Percentiles rank a stretch among this genome's conserved stretches.
phyloP scores from a whole-genome alignment of 2,797 vertebrate genomes.

The Octomys mimax region DNA sequence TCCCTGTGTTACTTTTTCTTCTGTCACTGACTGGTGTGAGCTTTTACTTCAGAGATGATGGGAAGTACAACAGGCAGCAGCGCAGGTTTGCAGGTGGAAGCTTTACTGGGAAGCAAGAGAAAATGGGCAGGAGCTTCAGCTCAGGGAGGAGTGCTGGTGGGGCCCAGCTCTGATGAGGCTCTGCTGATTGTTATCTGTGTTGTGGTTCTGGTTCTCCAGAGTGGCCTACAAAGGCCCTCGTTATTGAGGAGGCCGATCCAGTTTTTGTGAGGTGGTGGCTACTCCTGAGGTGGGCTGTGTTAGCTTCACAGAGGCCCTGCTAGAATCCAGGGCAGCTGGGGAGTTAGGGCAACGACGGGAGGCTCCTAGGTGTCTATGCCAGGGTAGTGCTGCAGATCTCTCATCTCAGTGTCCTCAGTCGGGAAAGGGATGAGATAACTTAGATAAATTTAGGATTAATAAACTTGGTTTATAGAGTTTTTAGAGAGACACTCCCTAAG shows the following conservation, averaged over 20 bases:
- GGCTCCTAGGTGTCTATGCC: background rate
- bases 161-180: background rate
- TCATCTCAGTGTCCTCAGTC: background rate
- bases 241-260: background rate
- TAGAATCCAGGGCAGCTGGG: background rate
- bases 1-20: slow-evolving; percentile 7
- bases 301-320: background rate
- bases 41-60: background rate
- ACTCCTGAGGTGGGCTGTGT: background rate
- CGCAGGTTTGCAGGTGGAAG: background rate
- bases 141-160: background rate
- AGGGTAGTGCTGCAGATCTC: background rate
- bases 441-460: background rate
- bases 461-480: background rate
- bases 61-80: background rate
- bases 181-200: background rate
- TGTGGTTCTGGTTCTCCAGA: background rate
- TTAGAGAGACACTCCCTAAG: background rate
- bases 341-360: background rate
- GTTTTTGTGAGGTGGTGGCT: background rate
- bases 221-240: background rate
- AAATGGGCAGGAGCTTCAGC: background rate
- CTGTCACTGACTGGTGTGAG: background rate
- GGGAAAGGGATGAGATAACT: background rate
- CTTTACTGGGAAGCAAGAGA: background rate